Evolutionary conservation across 2,888 invertebrate genomes (phyloP).

Genomic region (Scotopteryx bipunctaria): DNA sequence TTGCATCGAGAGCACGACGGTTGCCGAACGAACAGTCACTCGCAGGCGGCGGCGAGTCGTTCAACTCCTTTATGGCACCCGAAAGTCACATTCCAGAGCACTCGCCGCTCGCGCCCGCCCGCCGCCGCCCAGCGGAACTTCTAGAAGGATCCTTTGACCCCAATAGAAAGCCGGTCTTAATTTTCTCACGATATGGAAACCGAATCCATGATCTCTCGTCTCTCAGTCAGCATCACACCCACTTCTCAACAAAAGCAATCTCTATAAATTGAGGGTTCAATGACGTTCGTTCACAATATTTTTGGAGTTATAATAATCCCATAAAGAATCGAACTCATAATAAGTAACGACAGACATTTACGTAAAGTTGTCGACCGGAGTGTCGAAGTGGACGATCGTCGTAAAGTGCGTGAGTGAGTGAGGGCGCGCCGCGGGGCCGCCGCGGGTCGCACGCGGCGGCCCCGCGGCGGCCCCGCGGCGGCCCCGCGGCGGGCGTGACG

Average conservation of each 20-base stretch:
- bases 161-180: neutral
- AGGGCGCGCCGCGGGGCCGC: conserved; percentile 2
- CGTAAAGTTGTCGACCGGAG: conserved; percentile 11
- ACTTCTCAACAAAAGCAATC: conserved; percentile 11
- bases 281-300: conserved; percentile 18
- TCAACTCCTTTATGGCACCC: neutral
- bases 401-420: conserved; percentile 11
- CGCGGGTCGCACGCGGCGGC: neutral
- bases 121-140: no score
- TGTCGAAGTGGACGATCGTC: conserved; percentile 12
- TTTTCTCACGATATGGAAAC: conserved; percentile 1
- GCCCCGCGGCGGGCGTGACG: conserved; percentile 1
- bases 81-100: neutral
- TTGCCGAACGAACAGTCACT: conserved; percentile 11
- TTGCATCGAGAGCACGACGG: conserved; percentile 5
- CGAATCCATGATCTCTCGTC: neutral
- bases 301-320: conserved; percentile 5
- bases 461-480: conserved; percentile 1
- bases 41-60: neutral
- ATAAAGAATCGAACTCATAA: conserved; percentile 13
- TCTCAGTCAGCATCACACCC: neutral
- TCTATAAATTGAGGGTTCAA: conserved; percentile 18
- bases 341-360: conserved; percentile 13
- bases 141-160: neutral
- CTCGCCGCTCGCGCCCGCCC: no score